Evolutionary conservation across 2,113 vertebrate genomes (phyloP), one percentile per base, ranked within the genome.

Genomic region (Macroglossus sobrinus): DNA sequence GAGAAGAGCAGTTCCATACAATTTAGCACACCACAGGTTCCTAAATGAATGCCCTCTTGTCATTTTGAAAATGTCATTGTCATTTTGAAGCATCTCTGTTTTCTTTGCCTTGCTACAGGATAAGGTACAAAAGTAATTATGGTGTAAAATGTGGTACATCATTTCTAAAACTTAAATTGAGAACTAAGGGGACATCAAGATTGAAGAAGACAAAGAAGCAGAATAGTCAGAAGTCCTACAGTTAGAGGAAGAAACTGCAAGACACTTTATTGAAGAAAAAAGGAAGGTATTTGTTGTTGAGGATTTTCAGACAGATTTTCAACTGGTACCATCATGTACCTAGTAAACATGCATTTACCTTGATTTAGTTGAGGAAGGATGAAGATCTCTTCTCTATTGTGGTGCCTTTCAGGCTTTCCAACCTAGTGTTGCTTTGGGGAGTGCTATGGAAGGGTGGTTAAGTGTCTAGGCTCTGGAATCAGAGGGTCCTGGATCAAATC

Each of bases 61-160:
- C 50, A 43, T 94, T 96, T 92, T 95, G 38, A 92, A 95, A 97
- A 86, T 75, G 14, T 28, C 74, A 59, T 82, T 91, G 97, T 86
- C 90, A 93, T 69, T 92, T 96, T 76, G 63, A 85, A 96, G 61
- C 26, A 84, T 94, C 66, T 40, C 19, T 68, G 43, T 79, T 5
- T 71, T 95, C 86, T 72, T 35, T 86, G 84, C 47, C 35, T 93
- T 96, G 47, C 72, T 74, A 76, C 5, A 59, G 72, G n/a, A 89
- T 13, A 96, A 82, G 43, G 24, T 19, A 79, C 26, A 80, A 93
- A 95, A 95, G 63, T 57, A 68, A 87, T 85, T 84, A 76, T 80
- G 28, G 16, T 84, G 7, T 53, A 59, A 91, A 88, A 84, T 80
- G 22, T 55, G 53, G 92, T 24, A 43, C 12, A 61, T 84, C 90